Conservation (phyloP, 2,888 invertebrate species). For the Caenorhabditis zanzibari region DNA sequence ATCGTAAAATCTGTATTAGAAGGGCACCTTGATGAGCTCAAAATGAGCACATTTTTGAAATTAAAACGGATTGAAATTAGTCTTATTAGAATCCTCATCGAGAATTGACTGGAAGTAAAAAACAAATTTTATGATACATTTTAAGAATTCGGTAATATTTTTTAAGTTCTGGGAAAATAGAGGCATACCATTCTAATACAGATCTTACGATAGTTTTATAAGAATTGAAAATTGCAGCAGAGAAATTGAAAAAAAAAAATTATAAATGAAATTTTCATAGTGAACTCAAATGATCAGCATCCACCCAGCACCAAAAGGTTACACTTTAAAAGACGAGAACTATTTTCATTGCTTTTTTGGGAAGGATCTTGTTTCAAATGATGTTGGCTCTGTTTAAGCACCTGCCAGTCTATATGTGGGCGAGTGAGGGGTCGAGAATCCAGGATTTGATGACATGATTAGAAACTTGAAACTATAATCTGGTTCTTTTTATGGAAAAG, state of each 20-base stretch:
- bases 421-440: background rate
- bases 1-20: too few species aligned
- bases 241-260: background rate
- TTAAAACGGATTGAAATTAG: too few species aligned
- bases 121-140: too few species aligned
- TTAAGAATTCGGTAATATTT: too few species aligned
- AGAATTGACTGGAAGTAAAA: too few species aligned
- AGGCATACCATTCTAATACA: too few species aligned
- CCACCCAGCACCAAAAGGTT: conserved; percentile 3
- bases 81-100: too few species aligned
- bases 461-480: background rate
- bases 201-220: too few species aligned
- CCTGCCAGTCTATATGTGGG: conserved; percentile 8
- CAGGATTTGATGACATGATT: background rate
- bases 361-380: conserved; percentile 24
- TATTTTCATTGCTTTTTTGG: background rate
- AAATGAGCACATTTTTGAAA: too few species aligned
- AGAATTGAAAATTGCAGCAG: too few species aligned
- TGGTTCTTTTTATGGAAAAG: background rate
- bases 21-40: too few species aligned
- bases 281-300: conserved; percentile 15
- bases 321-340: background rate
- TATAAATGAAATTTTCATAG: background rate
- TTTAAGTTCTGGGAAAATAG: too few species aligned
- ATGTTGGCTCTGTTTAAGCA: conserved; percentile 26